A percentile compares a stretch with the other conserved stretches of the same genome.
Evolutionary conservation across 2,888 invertebrate species (phyloP).

Genomic region (Agrilus mali): DNA sequence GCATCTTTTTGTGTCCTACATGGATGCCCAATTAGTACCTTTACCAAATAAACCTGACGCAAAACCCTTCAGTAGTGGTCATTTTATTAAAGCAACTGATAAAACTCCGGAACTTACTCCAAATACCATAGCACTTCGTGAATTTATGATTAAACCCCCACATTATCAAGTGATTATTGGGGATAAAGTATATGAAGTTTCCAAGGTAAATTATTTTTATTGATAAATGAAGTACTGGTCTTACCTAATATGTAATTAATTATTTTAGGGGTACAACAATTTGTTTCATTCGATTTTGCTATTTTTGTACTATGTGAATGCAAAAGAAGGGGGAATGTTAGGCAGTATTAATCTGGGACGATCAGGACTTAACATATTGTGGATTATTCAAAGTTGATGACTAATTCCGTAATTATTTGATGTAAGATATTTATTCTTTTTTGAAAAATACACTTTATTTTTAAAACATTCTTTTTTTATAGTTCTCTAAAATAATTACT

Average conservation of each 20-base stretch:
- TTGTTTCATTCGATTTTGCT: conserved; percentile 75
- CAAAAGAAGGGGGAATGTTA: conserved; percentile 59
- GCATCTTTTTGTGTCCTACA: conserved; percentile 72
- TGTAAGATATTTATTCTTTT: too few relatives aligned
- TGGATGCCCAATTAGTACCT: conserved; percentile 69
- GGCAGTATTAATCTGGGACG: conserved; percentile 66
- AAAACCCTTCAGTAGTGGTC: conserved; percentile 47
- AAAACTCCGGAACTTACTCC: conserved; percentile 34
- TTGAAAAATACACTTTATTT: too few relatives aligned
- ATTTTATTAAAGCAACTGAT: conserved; percentile 35
- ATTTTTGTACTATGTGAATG: conserved; percentile 64
- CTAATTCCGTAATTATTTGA: too few relatives aligned
- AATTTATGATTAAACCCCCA: conserved; percentile 51
- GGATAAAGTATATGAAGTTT: conserved; percentile 53
- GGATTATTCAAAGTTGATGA: conserved; percentile 48
- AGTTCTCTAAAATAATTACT: too few relatives aligned
- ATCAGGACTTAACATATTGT: conserved; percentile 74
- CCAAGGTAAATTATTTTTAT: conserved; percentile 38
- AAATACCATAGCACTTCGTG: conserved; percentile 47
- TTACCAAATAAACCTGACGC: conserved; percentile 51
- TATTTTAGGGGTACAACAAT: conserved; percentile 69
- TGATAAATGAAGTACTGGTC: background rate
- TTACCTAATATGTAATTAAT: conserved; percentile 6
- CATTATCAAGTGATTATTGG: conserved; percentile 57
- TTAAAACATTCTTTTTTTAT: too few relatives aligned